Conservation (phyloP, 1,140 invertebrate species). For the Diorhabda sublineata region DNA sequence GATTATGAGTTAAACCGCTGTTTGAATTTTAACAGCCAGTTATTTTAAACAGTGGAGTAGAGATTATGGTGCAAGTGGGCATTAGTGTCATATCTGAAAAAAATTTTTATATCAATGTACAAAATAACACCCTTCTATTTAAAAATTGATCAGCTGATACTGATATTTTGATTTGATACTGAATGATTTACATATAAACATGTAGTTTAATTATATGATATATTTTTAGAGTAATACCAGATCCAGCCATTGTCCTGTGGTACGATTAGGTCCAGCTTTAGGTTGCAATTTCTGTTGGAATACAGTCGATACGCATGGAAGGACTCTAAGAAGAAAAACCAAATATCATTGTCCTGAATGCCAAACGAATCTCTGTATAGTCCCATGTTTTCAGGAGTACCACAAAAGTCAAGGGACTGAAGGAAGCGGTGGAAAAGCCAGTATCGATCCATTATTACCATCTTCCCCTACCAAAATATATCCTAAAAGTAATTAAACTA, state of each 20-base stretch:
- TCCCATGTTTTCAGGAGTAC: conserved; percentile 80
- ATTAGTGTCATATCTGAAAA: too few species aligned
- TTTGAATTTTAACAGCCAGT: too few species aligned
- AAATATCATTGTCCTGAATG: conserved; percentile 86
- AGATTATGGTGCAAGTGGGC: too few species aligned
- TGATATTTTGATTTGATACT: not conserved
- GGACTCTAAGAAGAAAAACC: conserved; percentile 76
- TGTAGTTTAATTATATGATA: not conserved
- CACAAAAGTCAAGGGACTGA: conserved; percentile 53
- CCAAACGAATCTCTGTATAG: conserved; percentile 80
- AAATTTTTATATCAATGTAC: too few species aligned
- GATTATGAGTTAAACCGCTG: too few species aligned
- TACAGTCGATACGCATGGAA: conserved; percentile 72
- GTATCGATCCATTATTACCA: conserved; percentile 1
- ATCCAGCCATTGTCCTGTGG: conserved; percentile 70
- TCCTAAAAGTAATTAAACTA: conserved; percentile 14
- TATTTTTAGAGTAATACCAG: conserved; percentile 41
- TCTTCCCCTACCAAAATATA: conserved; percentile 8
- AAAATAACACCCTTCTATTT: too few species aligned
- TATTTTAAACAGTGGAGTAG: too few species aligned
- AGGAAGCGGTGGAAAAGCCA: conserved; percentile 1
- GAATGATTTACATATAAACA: not conserved
- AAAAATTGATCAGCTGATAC: too few species aligned
- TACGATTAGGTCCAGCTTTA: conserved; percentile 72
- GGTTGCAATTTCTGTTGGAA: conserved; percentile 88